Percentiles rank a stretch among this genome's conserved stretches.
Evolutionary conservation across 2,888 invertebrate genomes (phyloP).

Genomic region (Dermolepida albohirtum): DNA sequence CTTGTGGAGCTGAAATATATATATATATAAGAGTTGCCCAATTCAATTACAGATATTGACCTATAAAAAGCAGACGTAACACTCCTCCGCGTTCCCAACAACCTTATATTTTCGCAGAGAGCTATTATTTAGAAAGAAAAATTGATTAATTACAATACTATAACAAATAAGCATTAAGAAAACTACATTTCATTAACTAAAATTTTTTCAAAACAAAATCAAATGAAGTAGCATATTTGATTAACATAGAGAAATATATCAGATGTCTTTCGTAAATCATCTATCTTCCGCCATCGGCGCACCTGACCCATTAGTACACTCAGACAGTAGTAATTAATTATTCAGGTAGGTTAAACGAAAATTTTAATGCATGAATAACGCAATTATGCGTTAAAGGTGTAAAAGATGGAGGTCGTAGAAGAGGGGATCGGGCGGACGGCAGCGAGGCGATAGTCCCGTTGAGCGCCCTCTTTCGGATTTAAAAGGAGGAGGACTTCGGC

Average conservation of each 20-base stretch:
- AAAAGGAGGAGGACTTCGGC: background rate
- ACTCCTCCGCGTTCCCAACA: no score
- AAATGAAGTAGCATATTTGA: no score
- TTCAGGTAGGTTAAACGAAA: slow-evolving; percentile 1
- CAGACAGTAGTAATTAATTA: slow-evolving; percentile 13
- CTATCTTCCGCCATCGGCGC: slow-evolving; percentile 2
- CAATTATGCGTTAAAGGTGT: slow-evolving; percentile 16
- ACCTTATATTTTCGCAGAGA: no score
- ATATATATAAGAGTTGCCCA: no score
- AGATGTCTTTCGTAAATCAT: slow-evolving; percentile 1
- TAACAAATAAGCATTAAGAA: no score
- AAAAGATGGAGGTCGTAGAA: background rate
- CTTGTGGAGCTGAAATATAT: no score
- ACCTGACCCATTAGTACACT: slow-evolving; percentile 21
- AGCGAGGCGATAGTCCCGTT: background rate
- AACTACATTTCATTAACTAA: no score
- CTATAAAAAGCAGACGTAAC: no score
- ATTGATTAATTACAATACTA: no score
- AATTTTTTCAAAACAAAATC: no score
- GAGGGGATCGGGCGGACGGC: slow-evolving; percentile 3
- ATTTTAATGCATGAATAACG: slow-evolving; percentile 31
- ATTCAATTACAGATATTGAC: no score
- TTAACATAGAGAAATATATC: background rate
- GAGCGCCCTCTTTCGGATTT: background rate
- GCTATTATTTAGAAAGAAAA: no score